Base-by-base conservation (phyloP, 2,888 invertebrate species). In the Tinea trinotella region DNA sequence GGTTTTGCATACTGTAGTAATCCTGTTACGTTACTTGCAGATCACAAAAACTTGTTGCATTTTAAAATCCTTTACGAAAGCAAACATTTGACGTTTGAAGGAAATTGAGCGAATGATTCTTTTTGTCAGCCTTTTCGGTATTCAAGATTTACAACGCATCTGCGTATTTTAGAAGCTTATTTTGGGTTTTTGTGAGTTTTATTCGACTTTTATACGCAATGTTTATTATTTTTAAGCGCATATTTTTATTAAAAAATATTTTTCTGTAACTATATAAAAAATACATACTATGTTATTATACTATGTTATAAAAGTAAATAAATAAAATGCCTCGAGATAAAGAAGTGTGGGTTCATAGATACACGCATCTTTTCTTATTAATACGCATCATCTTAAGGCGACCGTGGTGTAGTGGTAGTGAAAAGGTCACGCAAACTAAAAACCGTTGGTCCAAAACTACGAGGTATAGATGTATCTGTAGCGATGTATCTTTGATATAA, bases 41-140 rank as follows among this genome's bases (percentile, higher is more conserved):
- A 59, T 55, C 65, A 74, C 74, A 85, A 84, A 84, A 84, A 84
- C 67, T 70, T 64, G 75, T 75, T 85, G 81, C 78, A 85, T 84
- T 83, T 85, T 83, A 83, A 85, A 81, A 84, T 82, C 75, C 76
- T 70, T 76, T 69, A 68, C 71, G 67, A 76, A 79, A 75, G 76
- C 74, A 75, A 81, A 81, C 81, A 77, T 83, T 82, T 80, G 79
- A 81, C 80, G 74, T 82, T 79, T 74, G 72, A 68, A 71, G 68
- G 77, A 78, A 76, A 83, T 78, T 74, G 76, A 78, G 72, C 72
- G 76, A 72, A 80, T 74, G 66, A 61, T 36, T 40, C 22, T 17
- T 36, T 53, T 53, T 53, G 36, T 35, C 22, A 36, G 13, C 35
- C 20, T 13, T 53, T 53, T 40, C n/a, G 53, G 53, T n/a, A 53